A percentile compares a stretch with the other conserved stretches of the same genome.
Conservation (phyloP, 2,113 vertebrate genomes). For the Brachyhypopomus gauderio region DNA sequence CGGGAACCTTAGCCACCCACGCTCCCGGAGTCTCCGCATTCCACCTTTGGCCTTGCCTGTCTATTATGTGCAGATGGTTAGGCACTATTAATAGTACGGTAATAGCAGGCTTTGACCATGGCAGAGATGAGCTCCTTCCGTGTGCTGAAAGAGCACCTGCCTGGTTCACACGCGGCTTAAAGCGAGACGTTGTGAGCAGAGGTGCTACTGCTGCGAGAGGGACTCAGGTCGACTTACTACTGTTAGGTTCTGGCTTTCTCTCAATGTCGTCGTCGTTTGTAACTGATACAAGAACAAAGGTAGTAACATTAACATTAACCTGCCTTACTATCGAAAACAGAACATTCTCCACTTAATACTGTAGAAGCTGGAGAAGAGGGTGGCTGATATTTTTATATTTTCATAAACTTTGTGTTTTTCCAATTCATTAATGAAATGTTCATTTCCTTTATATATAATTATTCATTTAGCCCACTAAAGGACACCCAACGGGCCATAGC, state of each 20-base stretch:
- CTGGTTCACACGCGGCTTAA: constrained; percentile 52
- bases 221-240: constrained; percentile 3
- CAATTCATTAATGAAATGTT: no score
- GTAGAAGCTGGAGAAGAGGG: no score
- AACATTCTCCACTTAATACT: no score
- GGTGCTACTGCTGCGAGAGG: neutral
- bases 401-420: no score
- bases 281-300: neutral
- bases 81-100: constrained; percentile 74
- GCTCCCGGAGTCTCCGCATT: constrained; percentile 43
- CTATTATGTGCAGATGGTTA: constrained; percentile 39
- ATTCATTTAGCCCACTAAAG: no score
- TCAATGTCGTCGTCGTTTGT: neutral
- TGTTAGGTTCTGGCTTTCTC: neutral
- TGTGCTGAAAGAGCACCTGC: constrained; percentile 59
- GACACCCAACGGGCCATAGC: neutral
- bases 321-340: no score
- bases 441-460: no score
- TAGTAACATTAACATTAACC: neutral
- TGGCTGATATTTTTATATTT: no score
- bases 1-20: neutral
- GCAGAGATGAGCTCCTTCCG: constrained; percentile 71
- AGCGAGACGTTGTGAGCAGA: constrained; percentile 46
- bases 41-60: constrained; percentile 16
- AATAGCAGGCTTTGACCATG: constrained; percentile 66